A percentile compares a stretch with the other conserved stretches of the same genome.
phyloP scores from a whole-genome alignment of 2,113 vertebrate genomes.

The Herpailurus yagouaroundi region DNA sequence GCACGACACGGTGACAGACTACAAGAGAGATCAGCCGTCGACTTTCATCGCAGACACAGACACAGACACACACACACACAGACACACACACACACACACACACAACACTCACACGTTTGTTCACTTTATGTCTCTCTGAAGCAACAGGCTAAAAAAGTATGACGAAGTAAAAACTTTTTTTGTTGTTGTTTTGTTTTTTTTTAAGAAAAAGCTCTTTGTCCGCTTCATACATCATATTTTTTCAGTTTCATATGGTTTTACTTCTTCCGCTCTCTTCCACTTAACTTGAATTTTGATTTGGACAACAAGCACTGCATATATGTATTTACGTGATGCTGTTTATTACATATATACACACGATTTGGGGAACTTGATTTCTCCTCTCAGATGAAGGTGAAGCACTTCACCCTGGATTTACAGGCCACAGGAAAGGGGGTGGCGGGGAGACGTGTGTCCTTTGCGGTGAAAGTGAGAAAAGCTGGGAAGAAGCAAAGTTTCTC shows the following conservation, averaged over 20 bases:
- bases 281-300: conserved; percentile 52
- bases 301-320: conserved; percentile 66
- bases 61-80: conserved; percentile 85
- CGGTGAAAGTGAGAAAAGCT: conserved; percentile 67
- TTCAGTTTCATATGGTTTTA: conserved; percentile 76
- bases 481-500: conserved; percentile 80
- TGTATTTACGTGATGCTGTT: not conserved
- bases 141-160: conserved; percentile 83
- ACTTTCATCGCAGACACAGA: conserved; percentile 81
- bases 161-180: conserved; percentile 71
- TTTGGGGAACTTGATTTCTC: conserved; percentile 68
- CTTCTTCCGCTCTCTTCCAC: conserved; percentile 72
- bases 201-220: conserved; percentile 69
- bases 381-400: conserved; percentile 52
- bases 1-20: conserved; percentile 77
- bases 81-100: conserved; percentile 85
- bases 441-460: conserved; percentile 64
- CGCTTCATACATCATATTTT: conserved; percentile 36
- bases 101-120: conserved; percentile 81
- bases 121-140: conserved; percentile 80
- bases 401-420: conserved; percentile 54
- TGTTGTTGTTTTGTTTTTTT: not conserved
- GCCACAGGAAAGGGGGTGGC: conserved; percentile 60
- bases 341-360: conserved; percentile 55
- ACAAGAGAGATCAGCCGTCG: conserved; percentile 71